phyloP scores from a whole-genome alignment of 1,140 invertebrate species.

The Cydia splendana region DNA sequence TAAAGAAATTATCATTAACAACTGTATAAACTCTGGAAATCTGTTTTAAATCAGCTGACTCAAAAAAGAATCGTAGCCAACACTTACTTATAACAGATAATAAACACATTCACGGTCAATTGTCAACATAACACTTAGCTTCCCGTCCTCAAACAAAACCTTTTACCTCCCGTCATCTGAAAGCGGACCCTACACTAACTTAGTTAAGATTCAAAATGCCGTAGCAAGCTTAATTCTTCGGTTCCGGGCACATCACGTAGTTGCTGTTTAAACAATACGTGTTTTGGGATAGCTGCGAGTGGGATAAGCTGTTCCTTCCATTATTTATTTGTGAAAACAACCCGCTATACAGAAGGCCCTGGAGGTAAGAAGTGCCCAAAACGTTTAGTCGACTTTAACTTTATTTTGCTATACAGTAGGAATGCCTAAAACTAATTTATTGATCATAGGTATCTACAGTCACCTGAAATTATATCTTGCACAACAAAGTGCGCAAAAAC shows the following conservation, averaged over 20 bases:
- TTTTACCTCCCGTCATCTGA: neutral
- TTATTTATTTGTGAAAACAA: slow-evolving; percentile 47
- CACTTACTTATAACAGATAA: slow-evolving; percentile 1
- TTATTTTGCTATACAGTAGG: neutral
- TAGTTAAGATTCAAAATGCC: neutral
- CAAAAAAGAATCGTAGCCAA: no score
- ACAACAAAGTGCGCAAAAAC: no score
- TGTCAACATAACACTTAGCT: slow-evolving; percentile 27
- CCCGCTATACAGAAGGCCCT: slow-evolving; percentile 33
- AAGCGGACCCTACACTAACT: neutral
- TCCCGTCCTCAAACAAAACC: slow-evolving; percentile 21
- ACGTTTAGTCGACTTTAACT: neutral
- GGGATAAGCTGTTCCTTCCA: slow-evolving; percentile 35
- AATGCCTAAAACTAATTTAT: neutral
- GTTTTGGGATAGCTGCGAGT: slow-evolving; percentile 34
- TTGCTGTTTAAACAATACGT: slow-evolving; percentile 37
- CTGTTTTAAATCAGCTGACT: neutral
- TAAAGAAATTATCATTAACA: neutral
- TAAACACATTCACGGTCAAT: slow-evolving; percentile 30
- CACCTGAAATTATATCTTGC: no score
- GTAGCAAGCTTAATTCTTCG: slow-evolving; percentile 3
- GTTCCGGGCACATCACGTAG: slow-evolving; percentile 28
- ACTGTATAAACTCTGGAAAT: neutral
- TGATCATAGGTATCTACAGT: no score
- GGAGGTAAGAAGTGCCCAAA: neutral